phyloP scores from a whole-genome alignment of 2,113 vertebrate species.

The Hyaena hyaena region DNA sequence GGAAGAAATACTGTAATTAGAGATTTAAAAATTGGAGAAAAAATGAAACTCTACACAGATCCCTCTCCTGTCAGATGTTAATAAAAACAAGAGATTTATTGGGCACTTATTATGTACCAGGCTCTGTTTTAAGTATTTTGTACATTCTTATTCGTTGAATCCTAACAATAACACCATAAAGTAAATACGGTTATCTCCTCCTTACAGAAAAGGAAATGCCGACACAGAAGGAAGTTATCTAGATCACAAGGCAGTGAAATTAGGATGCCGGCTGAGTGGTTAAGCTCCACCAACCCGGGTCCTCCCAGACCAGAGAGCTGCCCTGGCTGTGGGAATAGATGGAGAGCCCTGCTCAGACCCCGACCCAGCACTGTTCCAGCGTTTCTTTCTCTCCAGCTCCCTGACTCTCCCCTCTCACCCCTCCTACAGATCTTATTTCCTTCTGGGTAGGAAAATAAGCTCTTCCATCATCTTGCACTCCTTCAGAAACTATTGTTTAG shows the following conservation, averaged over 20 bases:
- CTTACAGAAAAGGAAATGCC: background rate
- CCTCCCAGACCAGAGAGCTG: too few species aligned
- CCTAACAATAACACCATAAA: background rate
- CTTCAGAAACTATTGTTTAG: conserved; percentile 3
- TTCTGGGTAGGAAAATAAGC: background rate
- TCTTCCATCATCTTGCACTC: background rate
- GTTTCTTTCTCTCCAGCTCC: background rate
- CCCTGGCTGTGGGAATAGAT: rapidly evolving
- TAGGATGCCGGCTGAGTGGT: background rate
- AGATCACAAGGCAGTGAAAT: background rate
- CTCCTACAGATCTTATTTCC: background rate
- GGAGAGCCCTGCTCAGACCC: background rate
- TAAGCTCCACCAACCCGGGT: background rate
- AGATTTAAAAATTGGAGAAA: background rate
- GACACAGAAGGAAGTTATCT: background rate
- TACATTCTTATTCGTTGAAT: background rate
- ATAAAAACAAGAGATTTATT: background rate
- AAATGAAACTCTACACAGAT: background rate
- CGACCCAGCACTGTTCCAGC: rapidly evolving
- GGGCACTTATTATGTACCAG: background rate
- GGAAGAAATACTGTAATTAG: background rate
- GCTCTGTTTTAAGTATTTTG: background rate
- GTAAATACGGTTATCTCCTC: background rate
- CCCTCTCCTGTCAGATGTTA: background rate
- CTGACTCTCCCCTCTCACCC: background rate